A percentile compares a stretch with the other conserved stretches of the same genome.
Evolutionary conservation across 2,888 invertebrate species (phyloP).

Genomic region (Euplexia lucipara): DNA sequence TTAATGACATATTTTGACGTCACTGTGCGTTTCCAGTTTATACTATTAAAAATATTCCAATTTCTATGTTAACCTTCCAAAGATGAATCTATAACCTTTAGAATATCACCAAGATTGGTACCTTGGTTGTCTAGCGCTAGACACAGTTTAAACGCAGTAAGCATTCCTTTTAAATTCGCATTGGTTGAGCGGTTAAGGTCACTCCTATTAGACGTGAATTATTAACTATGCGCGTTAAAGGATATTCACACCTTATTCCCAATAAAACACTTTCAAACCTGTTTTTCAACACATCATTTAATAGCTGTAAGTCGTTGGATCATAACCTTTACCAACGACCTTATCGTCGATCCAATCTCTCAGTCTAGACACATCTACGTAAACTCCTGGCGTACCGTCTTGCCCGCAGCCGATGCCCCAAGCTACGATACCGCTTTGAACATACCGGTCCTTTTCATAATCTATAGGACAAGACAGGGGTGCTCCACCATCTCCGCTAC

Average conservation of each 20-base stretch:
- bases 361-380: slow-evolving; percentile 92
- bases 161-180: no score
- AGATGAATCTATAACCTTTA: background rate
- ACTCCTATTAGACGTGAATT: no score
- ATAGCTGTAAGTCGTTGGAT: slow-evolving; percentile 75
- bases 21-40: background rate
- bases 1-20: background rate
- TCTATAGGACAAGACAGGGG: slow-evolving; percentile 94
- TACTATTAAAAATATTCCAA: background rate
- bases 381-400: slow-evolving; percentile 93
- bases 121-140: background rate
- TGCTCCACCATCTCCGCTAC: slow-evolving; percentile 95
- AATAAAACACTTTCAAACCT: background rate
- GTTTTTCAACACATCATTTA: slow-evolving; percentile 20
- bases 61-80: background rate
- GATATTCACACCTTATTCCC: no score
- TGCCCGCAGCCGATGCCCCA: slow-evolving; percentile 96
- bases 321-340: slow-evolving; percentile 83
- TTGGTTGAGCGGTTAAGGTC: no score
- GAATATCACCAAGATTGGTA: background rate
- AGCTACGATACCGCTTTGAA: slow-evolving; percentile 93
- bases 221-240: no score
- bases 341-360: slow-evolving; percentile 93
- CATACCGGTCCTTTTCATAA: slow-evolving; percentile 75
- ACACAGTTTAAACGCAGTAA: no score